Base-by-base conservation (phyloP, 2,797 vertebrate species). In the Ptychobarbus kaznakovi region DNA sequence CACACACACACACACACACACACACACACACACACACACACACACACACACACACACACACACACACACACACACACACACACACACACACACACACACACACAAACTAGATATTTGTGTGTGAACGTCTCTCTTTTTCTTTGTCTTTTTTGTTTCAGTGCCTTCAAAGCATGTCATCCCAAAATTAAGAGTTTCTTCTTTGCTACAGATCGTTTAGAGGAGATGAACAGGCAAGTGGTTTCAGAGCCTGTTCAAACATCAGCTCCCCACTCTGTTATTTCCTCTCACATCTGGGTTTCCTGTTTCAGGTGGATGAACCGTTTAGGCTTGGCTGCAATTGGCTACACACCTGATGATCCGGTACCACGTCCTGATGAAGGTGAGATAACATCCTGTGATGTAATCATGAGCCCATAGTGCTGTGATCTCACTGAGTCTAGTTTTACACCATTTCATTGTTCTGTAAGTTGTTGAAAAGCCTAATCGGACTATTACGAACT, bases 101-200 rank as follows among this genome's bases (percentile, higher is more conserved):
- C 35, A 1, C 58, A 74, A 58, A 46, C 20, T n/a, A 58, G 69
- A 74, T 38, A 16, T 40, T 51, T 76, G 12, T 49, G 3, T 44
- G 28, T 61, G 2, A 78, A 11, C 7, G 61, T 28, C 46, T 82
- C 46, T 82, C 28, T 44, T 10, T 80, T 16, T 42, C 58, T 76
- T 4, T 80, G 18, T 35, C 69, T 73, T 74, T 53, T 4, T 38
- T 10, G 6, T 73, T 75, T 3, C 16, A 96, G 95, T 90, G 94
- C 94, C 87, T 96, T 96, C 90, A 95, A 95, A 92, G 95, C 94
- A 10, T 96, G 95, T 78, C 96, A 96, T 86, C 94, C 95, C 80
- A 95, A 95, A 94, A 94, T 95, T 83, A 95, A 96, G 92, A 95
- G 94, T 79, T 96, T 96, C 92, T 96, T 94, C 91, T 96, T 96